Conservation (phyloP, 2,888 invertebrate genomes). For the Orthonychiurus folsomi region DNA sequence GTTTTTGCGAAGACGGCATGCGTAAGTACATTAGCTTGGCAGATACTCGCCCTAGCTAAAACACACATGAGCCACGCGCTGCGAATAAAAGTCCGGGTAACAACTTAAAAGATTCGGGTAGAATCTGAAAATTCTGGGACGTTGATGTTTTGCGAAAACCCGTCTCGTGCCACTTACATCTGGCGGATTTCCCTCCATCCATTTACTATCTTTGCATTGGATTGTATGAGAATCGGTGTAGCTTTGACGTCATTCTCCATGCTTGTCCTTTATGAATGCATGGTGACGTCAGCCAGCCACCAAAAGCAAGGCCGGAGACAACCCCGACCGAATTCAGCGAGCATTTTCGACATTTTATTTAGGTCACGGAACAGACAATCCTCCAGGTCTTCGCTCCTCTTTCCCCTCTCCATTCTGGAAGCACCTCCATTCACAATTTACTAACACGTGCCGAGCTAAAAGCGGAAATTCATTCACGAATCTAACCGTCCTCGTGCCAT, state of each 20-base stretch:
- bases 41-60: too few relatives aligned
- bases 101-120: too few relatives aligned
- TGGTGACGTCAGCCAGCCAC: neutral
- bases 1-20: too few relatives aligned
- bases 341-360: neutral
- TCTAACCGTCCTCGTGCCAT: too few relatives aligned
- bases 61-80: too few relatives aligned
- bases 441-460: neutral
- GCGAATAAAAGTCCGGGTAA: too few relatives aligned
- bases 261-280: neutral
- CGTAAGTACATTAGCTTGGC: too few relatives aligned
- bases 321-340: neutral
- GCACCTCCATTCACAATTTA: neutral
- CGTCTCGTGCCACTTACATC: neutral
- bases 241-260: neutral
- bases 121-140: too few relatives aligned
- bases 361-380: too few relatives aligned
- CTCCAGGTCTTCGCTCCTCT: too few relatives aligned
- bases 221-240: neutral
- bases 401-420: neutral
- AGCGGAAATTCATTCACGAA: too few relatives aligned
- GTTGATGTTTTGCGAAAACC: too few relatives aligned
- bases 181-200: neutral
- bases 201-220: neutral
- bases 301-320: neutral